Percentiles rank a stretch among this genome's conserved stretches.
Conservation (phyloP, 2,888 invertebrate genomes). For the Rhaphigaster nebulosa region DNA sequence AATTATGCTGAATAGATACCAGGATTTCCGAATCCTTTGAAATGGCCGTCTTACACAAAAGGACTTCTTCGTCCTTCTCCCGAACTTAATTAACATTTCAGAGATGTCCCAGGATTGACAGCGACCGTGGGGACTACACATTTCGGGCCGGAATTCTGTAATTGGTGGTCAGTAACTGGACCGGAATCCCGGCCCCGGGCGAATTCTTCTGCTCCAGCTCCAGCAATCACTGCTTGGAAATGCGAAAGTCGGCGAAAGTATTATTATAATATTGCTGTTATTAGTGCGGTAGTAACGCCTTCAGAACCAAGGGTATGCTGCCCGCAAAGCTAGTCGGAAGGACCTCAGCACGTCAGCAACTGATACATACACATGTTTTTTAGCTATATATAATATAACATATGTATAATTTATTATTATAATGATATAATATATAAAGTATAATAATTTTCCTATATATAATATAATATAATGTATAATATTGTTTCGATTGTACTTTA, state of each 20-base stretch:
- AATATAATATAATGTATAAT: too few relatives aligned
- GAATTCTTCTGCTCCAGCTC: background rate
- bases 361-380: too few relatives aligned
- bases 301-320: background rate
- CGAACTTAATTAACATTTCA: background rate
- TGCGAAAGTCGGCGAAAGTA: background rate
- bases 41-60: conserved; percentile 19
- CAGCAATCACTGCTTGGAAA: background rate
- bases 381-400: too few relatives aligned
- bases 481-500: too few relatives aligned
- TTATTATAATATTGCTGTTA: background rate
- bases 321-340: background rate
- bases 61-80: background rate
- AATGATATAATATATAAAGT: too few relatives aligned
- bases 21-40: background rate
- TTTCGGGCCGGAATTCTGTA: background rate
- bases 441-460: too few relatives aligned
- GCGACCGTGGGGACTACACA: background rate
- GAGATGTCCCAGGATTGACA: conserved; percentile 28
- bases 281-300: background rate
- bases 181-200: background rate
- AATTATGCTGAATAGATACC: conserved; percentile 6
- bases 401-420: too few relatives aligned
- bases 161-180: conserved; percentile 27
- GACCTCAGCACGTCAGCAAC: background rate